Conservation (phyloP, 2,797 vertebrate genomes). For the Chromobotia macracanthus region DNA sequence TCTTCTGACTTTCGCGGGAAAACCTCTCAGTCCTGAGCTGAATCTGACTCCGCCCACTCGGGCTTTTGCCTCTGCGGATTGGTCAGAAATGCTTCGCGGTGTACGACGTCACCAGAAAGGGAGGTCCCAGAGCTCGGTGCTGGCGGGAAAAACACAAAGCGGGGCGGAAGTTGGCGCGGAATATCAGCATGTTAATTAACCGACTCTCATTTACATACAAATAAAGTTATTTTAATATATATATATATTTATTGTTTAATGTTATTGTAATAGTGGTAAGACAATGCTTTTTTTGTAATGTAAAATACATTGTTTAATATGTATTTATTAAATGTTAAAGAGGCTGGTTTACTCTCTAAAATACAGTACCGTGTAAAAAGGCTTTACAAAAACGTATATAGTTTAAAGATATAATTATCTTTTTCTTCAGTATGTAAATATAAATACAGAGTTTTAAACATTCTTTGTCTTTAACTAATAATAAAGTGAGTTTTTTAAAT, state of each 20-base stretch:
- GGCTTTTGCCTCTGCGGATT: slow-evolving; percentile 58
- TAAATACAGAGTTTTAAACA: not conserved
- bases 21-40: slow-evolving; percentile 66
- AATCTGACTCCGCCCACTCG: slow-evolving; percentile 39
- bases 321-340: too few relatives aligned
- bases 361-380: not conserved
- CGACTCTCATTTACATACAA: not conserved
- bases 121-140: slow-evolving; percentile 34
- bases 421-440: not conserved
- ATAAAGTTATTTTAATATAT: not conserved
- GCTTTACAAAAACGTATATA: not conserved
- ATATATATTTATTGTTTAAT: not conserved
- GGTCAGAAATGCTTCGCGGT: slow-evolving; percentile 44
- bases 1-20: slow-evolving; percentile 77
- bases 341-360: not conserved
- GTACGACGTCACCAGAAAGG: slow-evolving; percentile 11
- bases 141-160: slow-evolving; percentile 76
- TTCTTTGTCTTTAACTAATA: not conserved
- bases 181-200: not conserved
- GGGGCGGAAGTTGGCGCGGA: not conserved
- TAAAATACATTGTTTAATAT: too few relatives aligned
- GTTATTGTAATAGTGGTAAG: not conserved
- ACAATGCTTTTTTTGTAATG: too few relatives aligned
- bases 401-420: not conserved
- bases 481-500: not conserved